Base-by-base conservation (phyloP, 2,888 invertebrate species). In the Coleophora flavipennella region DNA sequence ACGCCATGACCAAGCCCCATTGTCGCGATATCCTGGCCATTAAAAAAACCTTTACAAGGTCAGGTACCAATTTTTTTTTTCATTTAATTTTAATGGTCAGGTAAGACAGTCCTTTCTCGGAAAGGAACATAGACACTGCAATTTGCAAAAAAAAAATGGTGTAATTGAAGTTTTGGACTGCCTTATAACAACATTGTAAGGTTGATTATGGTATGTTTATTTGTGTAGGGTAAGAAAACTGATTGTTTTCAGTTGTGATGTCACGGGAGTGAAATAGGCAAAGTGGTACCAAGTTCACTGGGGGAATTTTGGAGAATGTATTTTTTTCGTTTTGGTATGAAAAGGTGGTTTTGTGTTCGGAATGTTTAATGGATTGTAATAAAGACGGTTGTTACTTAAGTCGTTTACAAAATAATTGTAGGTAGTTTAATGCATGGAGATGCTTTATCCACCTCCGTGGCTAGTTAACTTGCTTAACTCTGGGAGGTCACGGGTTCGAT, bases 11-110 rank as follows among this genome's bases (percentile, higher is more conserved):
- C 71, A 60, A 56, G 47, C 33, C 41, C 57, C 46, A 70, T 78
- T 79, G 79, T 78, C 67, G 63, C 64, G 55, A 71, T 75, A 76
- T 77, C 79, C 77, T 81, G 74, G 57, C 56, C 53, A 45, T 57
- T 59, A 55, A 51, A 59, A 67, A 65, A 67, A 61, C 49, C 27
- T 10, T 40, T 46, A 49, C 45, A 53, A 69, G 75, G 69, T 70
- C 70, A 65, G 64, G 65, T 68, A 72, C 65, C 59, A 62, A 55
- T 42, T 48, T 60, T 64, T 70, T 69, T 70, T 67, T 53, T 9
- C 10, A 10, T 27, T 43, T 48, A 48, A 46, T 59, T 55, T 48
- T 46, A 53, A 53, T 51, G 64, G 67, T 66, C 67, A 71, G 68
- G 55, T 56, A 65, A 53, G 48, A 51, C 42, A 51, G 60, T 61